Evolutionary conservation across 2,113 vertebrate species (phyloP).

Genomic region (Passer domesticus): DNA sequence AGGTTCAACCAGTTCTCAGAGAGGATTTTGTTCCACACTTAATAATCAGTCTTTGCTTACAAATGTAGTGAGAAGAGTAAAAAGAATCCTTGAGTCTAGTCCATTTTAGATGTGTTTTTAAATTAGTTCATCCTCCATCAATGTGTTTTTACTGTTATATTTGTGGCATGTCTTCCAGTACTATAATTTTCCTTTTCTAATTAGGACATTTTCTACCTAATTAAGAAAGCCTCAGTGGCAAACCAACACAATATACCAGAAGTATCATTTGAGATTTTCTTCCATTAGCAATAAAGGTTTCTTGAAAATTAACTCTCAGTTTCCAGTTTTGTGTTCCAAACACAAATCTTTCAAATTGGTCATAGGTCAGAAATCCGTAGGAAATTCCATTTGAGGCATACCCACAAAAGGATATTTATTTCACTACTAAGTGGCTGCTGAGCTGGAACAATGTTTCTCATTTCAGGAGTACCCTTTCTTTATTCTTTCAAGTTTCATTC

Average conservation of each 20-base stretch:
- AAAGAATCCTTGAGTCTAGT: not conserved
- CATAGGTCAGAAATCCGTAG: not conserved
- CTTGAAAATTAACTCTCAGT: not conserved
- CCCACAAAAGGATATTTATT: not conserved
- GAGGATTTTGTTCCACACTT: not conserved
- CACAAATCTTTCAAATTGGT: not conserved
- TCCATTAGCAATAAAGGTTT: not conserved
- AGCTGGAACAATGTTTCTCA: not conserved
- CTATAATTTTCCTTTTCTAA: not conserved
- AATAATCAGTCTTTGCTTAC: not conserved
- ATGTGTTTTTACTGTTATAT: not conserved
- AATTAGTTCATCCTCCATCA: not conserved
- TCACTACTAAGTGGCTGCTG: not conserved
- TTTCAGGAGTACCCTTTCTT: not conserved
- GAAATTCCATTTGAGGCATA: not conserved
- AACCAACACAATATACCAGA: not conserved
- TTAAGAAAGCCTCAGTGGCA: not conserved
- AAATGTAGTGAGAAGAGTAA: not conserved
- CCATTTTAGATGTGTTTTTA: not conserved
- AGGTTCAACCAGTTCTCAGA: not conserved
- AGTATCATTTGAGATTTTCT: constrained; percentile 14
- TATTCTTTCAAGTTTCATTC: not conserved
- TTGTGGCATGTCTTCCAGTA: not conserved
- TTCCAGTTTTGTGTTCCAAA: not conserved
- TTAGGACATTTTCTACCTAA: not conserved